Evolutionary conservation across 2,888 invertebrate species (phyloP), one percentile per base, ranked within the genome.

Genomic region (Liodrosophila aerea): DNA sequence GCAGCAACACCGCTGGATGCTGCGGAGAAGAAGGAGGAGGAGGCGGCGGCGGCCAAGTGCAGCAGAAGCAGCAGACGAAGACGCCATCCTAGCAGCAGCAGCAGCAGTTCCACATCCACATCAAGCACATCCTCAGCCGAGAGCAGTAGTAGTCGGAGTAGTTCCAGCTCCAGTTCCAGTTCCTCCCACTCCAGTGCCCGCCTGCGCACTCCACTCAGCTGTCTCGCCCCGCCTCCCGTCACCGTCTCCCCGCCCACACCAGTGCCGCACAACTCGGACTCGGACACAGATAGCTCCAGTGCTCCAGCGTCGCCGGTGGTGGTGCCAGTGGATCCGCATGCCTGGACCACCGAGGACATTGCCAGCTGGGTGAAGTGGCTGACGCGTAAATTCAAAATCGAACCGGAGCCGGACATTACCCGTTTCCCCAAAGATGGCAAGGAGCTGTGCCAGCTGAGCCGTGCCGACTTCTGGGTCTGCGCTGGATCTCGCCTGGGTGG

Each of bases 331-430:
- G 93, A 94, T 91, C 93, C 94, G 18, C 90, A 91, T 45, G 92
- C 92, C 85, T 94, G 94, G 94, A 92, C 90, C 59, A 82, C 89
- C 11, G 89, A 88, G 27, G 92, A 94, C 87, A 92, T 94, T 64
- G 88, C 89, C 56, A 91, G 91, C 41, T 94, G 94, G 94, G 87
- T 94, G 40, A 88, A 89, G 36, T 94, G 94, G 93, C 92, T 92
- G 76, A 91, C 91, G 27, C 90, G 91, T 49, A 92, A 92, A 74
- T 93, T 94, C 80, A 90, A 92, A 33, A 90, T 94, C 59, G 90
- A 90, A 40, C 92, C 92, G 4, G 84, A 89, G 61, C 92, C 93
- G 31, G 91, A 91, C 70, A 80, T 90, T 2, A 70, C 88, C 15
- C 89, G 91, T 68, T 92, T 94, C 85, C 93, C 93, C 7, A 88